These are phyloP conservation scores for Drosophila ochracea DNA, from an alignment of 2,888 invertebrate species.

Conservation along the genomic window DNA sequence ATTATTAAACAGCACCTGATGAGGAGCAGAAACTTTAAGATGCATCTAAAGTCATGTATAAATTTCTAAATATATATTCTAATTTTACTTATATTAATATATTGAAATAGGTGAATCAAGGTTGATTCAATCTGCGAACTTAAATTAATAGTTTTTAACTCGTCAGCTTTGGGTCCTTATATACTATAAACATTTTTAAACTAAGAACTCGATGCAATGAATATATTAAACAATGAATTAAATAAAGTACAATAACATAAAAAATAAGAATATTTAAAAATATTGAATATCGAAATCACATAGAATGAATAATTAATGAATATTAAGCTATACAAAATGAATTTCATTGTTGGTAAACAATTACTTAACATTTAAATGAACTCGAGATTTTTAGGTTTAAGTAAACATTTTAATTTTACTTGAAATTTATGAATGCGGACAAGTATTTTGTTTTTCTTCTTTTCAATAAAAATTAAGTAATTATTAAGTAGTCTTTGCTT, in stretches of 20 bases:
- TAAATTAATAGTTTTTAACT: not conserved
- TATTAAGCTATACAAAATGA: not conserved
- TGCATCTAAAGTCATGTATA: not conserved
- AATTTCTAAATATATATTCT: not conserved
- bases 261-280: not conserved
- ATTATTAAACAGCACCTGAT: not conserved
- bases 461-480: not conserved
- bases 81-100: not conserved
- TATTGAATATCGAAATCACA: not conserved
- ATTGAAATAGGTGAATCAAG: not conserved
- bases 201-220: not conserved
- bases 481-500: slow-evolving; percentile 7
- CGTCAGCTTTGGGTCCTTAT: too few species aligned
- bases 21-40: not conserved
- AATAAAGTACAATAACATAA: not conserved
- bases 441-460: too few species aligned
- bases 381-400: not conserved
- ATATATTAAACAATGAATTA: not conserved
- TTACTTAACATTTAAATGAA: not conserved
- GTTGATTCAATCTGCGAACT: not conserved
- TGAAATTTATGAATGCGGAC: not conserved
- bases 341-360: not conserved
- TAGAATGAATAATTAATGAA: not conserved
- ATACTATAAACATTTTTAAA: too few species aligned
- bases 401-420: not conserved